These are phyloP conservation scores for Pogonocherus hispidulus DNA, from an alignment of 2,888 invertebrate species.

Conservation along the genomic window DNA sequence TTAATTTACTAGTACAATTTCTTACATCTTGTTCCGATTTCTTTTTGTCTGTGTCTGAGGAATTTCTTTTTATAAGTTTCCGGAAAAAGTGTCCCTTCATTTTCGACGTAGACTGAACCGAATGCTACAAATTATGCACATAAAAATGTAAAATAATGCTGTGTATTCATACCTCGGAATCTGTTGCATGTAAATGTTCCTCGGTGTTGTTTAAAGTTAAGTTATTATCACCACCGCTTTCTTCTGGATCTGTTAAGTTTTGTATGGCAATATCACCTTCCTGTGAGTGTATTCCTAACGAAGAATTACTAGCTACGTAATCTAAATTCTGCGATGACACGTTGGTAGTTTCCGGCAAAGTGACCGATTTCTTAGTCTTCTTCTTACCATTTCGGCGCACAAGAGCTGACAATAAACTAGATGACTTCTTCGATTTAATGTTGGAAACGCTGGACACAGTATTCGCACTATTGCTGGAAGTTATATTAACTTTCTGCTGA, in stretches of 20 bases:
- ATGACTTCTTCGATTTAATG: conserved; percentile 47
- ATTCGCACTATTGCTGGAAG: not conserved
- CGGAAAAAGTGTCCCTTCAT: conserved; percentile 39
- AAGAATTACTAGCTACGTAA: conserved; percentile 41
- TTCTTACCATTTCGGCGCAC: conserved; percentile 44
- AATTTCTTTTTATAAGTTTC: conserved; percentile 39
- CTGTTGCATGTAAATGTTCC: conserved; percentile 37
- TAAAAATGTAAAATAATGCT: no score
- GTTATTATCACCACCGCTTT: not conserved
- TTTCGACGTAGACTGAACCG: conserved; percentile 33
- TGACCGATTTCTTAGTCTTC: conserved; percentile 31
- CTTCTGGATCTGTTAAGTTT: conserved; percentile 31
- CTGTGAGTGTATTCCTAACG: conserved; percentile 38
- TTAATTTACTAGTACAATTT: conserved; percentile 10
- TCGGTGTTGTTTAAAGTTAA: not conserved
- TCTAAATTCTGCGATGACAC: conserved; percentile 37
- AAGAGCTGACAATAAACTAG: conserved; percentile 46
- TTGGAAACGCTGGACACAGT: conserved; percentile 34
- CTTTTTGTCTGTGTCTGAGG: conserved; percentile 14
- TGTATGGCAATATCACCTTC: conserved; percentile 48
- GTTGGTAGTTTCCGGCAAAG: conserved; percentile 23
- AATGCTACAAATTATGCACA: conserved; percentile 41
- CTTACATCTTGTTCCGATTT: conserved; percentile 18
- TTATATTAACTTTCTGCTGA: conserved; percentile 6
- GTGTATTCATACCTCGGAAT: conserved; percentile 52